phyloP scores from a whole-genome alignment of 2,888 invertebrate genomes.

The Caenorhabditis angaria region DNA sequence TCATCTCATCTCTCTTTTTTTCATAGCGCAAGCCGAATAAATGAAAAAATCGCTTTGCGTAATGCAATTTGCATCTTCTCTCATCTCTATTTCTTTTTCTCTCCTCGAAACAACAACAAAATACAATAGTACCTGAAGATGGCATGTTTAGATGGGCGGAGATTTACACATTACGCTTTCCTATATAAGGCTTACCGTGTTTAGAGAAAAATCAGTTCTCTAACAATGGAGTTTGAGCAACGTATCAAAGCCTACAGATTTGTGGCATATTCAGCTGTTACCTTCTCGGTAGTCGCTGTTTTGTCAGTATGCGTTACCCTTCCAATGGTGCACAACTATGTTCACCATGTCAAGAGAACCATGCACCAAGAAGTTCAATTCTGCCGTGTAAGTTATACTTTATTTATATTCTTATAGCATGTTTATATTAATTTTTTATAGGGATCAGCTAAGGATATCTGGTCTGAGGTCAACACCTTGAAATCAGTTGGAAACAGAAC shows the following conservation, averaged over 20 bases:
- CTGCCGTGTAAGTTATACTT: slow-evolving; percentile 45
- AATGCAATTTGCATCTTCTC: background rate
- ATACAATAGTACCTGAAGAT: slow-evolving; percentile 1
- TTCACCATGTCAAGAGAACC: slow-evolving; percentile 54
- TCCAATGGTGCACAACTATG: slow-evolving; percentile 57
- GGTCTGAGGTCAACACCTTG: slow-evolving; percentile 52
- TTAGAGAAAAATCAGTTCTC: background rate
- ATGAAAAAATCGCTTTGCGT: too few relatives aligned
- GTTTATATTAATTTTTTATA: slow-evolving; percentile 15
- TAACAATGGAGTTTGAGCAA: slow-evolving; percentile 49
- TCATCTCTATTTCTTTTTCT: background rate
- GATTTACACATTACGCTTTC: background rate
- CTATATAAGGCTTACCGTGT: background rate
- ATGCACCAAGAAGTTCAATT: slow-evolving; percentile 53
- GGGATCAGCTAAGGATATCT: slow-evolving; percentile 54
- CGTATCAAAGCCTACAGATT: slow-evolving; percentile 57
- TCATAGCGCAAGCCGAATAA: too few relatives aligned
- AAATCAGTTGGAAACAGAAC: slow-evolving; percentile 59
- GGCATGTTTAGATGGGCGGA: background rate
- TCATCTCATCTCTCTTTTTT: background rate
- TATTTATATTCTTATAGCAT: background rate
- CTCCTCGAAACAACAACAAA: background rate
- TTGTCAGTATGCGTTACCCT: slow-evolving; percentile 52
- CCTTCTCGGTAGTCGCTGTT: slow-evolving; percentile 58
- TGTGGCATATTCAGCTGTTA: slow-evolving; percentile 57